Percentiles rank a stretch among this genome's conserved stretches.
These are phyloP conservation scores for Stomorhina lunata DNA, from an alignment of 2,888 invertebrate genomes.

Conservation along the genomic window DNA sequence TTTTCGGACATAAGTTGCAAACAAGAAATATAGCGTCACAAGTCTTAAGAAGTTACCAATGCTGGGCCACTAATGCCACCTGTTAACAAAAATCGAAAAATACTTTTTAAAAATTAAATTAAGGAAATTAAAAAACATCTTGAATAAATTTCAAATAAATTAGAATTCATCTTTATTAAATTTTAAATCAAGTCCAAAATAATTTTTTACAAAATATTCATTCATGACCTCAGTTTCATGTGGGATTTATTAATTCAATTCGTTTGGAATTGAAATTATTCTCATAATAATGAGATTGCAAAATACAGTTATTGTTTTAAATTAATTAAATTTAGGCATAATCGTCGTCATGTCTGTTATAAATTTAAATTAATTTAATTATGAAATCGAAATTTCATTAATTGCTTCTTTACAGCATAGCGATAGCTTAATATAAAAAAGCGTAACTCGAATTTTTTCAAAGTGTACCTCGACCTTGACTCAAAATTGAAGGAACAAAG, in stretches of 20 bases:
- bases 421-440: neutral
- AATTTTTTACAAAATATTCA: slow-evolving; percentile 41
- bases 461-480: too few relatives aligned
- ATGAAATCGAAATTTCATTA: neutral
- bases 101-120: too few relatives aligned
- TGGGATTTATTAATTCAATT: slow-evolving; percentile 6
- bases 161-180: slow-evolving; percentile 40
- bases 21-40: too few relatives aligned
- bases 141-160: slow-evolving; percentile 2
- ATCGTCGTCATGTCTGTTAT: neutral
- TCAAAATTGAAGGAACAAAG: too few relatives aligned
- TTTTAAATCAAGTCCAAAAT: slow-evolving; percentile 47
- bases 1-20: too few relatives aligned
- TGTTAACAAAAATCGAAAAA: too few relatives aligned
- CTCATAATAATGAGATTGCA: slow-evolving; percentile 30
- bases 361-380: slow-evolving; percentile 12
- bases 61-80: too few relatives aligned
- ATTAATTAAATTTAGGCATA: slow-evolving; percentile 32
- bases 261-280: slow-evolving; percentile 13
- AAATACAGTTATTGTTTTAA: slow-evolving; percentile 28
- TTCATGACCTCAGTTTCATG: neutral
- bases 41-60: too few relatives aligned
- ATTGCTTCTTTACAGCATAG: neutral
- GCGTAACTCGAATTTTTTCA: too few relatives aligned
- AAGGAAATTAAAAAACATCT: too few relatives aligned